Evolutionary conservation across 2,113 vertebrate genomes (phyloP), one percentile per base, ranked within the genome.

Genomic region (Hylia prasina): DNA sequence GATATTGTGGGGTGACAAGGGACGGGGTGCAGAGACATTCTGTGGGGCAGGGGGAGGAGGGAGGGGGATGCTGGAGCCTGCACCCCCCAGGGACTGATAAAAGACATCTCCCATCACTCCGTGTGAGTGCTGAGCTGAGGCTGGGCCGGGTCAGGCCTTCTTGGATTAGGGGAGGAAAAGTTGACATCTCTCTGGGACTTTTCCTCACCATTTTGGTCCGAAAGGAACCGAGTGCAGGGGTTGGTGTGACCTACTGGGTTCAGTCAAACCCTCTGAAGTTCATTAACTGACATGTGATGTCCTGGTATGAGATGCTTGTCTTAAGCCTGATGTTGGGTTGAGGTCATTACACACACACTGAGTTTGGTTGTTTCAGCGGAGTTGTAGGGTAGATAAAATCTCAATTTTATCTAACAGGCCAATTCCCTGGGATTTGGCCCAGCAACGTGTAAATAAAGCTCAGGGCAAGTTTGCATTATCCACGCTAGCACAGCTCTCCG

Each of bases 401-500:
- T n/a, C n/a, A n/a, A n/a, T n/a, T n/a, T n/a, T n/a, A n/a, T n/a
- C n/a, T n/a, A n/a, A n/a, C n/a, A n/a, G n/a, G n/a, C n/a, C n/a
- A n/a, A n/a, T n/a, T n/a, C 56, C 35, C 25, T 78, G 23, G 66
- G 30, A 56, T 82, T 39, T 81, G 60, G 54, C 65, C 0, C 7
- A 50, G 42, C 35, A 69, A 58, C 9, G 19, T 23, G 47, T 53
- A 81, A 66, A 71, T 58, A 68, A 70, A 78, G 39, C 31, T 66
- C 44, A 44, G 87, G 57, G 27, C 14, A 48, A 77, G 58, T 50
- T 48, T 8, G 2, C 77, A 24, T 73, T 45, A 30, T 75, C 61
- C 18, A 21, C 0, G 0, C 81, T 44, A 35, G 13, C 40, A 14
- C 0, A 4, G 47, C 30, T 66, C 53, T 47, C 47, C 8, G 10